Evolutionary conservation across 2,888 invertebrate species (phyloP).

Genomic region (Leucoma salicis): DNA sequence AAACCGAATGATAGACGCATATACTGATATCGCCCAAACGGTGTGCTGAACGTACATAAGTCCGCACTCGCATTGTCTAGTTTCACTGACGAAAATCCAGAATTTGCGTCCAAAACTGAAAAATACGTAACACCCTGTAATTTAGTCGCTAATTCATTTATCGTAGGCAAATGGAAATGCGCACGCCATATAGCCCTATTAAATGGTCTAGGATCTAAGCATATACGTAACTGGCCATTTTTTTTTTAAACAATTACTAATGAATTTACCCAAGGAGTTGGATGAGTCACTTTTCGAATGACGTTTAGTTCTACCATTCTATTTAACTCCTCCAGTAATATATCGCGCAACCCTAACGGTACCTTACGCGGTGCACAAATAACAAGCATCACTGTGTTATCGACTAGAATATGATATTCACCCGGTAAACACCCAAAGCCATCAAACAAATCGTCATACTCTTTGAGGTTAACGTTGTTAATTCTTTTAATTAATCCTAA

Average conservation of each 20-base stretch:
- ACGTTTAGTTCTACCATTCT: too few relatives aligned
- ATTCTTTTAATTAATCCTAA: too few relatives aligned
- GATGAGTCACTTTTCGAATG: not conserved
- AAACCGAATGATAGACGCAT: not conserved
- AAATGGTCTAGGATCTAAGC: too few relatives aligned
- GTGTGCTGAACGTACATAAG: not conserved
- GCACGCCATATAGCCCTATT: too few relatives aligned
- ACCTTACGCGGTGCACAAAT: slow-evolving; percentile 13
- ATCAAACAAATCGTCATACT: too few relatives aligned
- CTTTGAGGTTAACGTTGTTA: too few relatives aligned
- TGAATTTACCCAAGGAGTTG: not conserved
- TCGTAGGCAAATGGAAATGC: not conserved
- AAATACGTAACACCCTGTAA: not conserved
- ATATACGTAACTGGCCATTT: too few relatives aligned
- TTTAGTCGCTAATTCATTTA: not conserved
- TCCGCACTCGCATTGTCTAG: not conserved
- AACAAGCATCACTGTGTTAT: too few relatives aligned
- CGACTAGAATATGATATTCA: too few relatives aligned
- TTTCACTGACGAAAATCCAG: not conserved
- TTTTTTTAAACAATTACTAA: too few relatives aligned
- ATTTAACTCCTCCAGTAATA: slow-evolving; percentile 12
- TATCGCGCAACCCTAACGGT: slow-evolving; percentile 12
- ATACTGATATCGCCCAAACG: not conserved
- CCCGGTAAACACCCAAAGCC: too few relatives aligned
- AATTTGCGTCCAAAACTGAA: not conserved